Evolutionary conservation across 2,113 vertebrate genomes (phyloP).

Genomic region (Alethe diademata): DNA sequence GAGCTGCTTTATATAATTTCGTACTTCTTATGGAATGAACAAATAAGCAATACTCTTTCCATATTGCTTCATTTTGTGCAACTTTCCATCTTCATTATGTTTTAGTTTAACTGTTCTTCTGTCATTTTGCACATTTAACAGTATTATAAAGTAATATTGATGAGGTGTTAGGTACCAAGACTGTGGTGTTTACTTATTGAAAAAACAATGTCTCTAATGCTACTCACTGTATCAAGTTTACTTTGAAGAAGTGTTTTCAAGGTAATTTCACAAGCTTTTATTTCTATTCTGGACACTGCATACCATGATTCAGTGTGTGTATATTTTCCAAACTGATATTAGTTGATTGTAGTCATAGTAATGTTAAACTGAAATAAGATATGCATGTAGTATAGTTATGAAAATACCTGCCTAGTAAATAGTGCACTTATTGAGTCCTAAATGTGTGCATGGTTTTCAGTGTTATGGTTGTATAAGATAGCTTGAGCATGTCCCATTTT

Average conservation of each 20-base stretch:
- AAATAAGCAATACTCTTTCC: conserved; percentile 18
- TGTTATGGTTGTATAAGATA: conserved; percentile 65
- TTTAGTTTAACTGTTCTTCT: conserved; percentile 25
- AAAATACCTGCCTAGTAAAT: conserved; percentile 58
- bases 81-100: background rate
- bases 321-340: conserved; percentile 10
- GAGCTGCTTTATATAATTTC: conserved; percentile 7
- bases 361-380: conserved; percentile 56
- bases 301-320: background rate
- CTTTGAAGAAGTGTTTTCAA: conserved; percentile 44
- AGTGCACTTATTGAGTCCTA: conserved; percentile 29
- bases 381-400: background rate
- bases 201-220: conserved; percentile 21
- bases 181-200: conserved; percentile 17
- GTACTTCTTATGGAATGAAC: background rate
- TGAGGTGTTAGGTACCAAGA: conserved; percentile 29
- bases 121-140: background rate
- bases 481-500: conserved; percentile 53
- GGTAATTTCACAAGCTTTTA: conserved; percentile 26
- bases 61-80: background rate
- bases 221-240: conserved; percentile 24
- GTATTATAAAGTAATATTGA: conserved; percentile 18
- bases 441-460: conserved; percentile 36
- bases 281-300: background rate
- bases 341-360: background rate